Conservation (phyloP, 2,113 vertebrate genomes). For the Candoia aspera region DNA sequence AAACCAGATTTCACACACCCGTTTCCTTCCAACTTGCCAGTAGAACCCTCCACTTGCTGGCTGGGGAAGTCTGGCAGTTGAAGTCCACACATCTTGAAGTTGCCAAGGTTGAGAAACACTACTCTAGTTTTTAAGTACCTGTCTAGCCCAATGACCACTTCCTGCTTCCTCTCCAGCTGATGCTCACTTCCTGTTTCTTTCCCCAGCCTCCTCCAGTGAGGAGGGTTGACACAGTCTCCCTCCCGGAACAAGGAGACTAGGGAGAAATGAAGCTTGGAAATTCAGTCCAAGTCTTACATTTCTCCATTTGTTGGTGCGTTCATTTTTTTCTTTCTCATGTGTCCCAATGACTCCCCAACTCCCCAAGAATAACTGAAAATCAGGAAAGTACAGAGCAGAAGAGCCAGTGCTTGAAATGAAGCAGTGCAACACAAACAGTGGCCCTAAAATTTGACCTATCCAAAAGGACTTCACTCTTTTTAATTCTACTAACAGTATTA, state of each 20-base stretch:
- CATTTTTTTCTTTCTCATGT: not conserved
- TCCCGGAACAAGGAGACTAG: not conserved
- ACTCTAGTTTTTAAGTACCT: not conserved
- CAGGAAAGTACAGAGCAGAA: not conserved
- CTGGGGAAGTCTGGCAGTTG: no score
- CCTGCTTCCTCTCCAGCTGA: not conserved
- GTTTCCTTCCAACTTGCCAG: not conserved
- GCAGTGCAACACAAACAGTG: not conserved
- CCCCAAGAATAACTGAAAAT: not conserved
- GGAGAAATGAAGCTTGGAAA: not conserved
- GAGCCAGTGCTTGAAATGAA: not conserved
- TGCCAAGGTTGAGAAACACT: no score
- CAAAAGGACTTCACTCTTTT: not conserved
- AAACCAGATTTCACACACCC: not conserved
- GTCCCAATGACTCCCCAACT: not conserved
- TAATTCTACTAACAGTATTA: not conserved
- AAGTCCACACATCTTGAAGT: no score
- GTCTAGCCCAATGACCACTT: not conserved
- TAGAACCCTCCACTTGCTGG: no score
- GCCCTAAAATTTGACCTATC: not conserved
- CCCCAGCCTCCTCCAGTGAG: not conserved
- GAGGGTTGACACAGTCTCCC: not conserved
- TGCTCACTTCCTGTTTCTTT: not conserved
- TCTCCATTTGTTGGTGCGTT: not conserved
- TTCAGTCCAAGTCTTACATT: not conserved